Conservation (phyloP, 2,888 invertebrate species). For the Pimpla rufipes region DNA sequence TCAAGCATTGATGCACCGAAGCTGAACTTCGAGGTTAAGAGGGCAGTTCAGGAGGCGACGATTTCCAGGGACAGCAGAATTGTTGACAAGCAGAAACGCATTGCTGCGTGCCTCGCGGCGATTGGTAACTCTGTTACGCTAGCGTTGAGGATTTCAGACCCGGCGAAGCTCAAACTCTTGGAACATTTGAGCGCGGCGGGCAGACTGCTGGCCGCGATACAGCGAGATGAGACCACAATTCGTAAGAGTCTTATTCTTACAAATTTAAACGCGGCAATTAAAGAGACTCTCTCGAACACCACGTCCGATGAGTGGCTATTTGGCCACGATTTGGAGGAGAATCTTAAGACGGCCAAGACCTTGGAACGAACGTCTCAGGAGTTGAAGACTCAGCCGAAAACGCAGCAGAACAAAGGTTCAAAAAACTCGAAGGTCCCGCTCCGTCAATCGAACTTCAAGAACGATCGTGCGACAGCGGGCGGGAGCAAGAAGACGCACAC, state of each 20-base stretch:
- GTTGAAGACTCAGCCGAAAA: neutral
- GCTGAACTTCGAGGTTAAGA: constrained; percentile 19
- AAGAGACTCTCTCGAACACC: constrained; percentile 48
- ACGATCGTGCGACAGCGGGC: neutral
- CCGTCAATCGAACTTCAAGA: constrained; percentile 17
- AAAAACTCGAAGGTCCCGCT: constrained; percentile 21
- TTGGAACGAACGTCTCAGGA: constrained; percentile 32
- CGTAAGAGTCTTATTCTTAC: constrained; percentile 52
- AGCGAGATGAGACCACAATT: constrained; percentile 55
- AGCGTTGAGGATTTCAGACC: neutral
- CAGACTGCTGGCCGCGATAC: constrained; percentile 57
- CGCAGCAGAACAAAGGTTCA: neutral
- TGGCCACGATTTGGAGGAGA: constrained; percentile 21
- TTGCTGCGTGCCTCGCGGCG: neutral
- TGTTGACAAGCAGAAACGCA: constrained; percentile 10
- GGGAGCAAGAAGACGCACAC: constrained; percentile 6
- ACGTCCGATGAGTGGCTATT: constrained; percentile 56
- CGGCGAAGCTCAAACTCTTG: neutral
- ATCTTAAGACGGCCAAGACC: neutral
- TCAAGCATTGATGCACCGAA: neutral
- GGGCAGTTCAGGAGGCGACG: neutral
- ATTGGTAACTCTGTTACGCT: neutral
- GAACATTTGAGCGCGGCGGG: neutral
- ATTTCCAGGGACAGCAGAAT: constrained; percentile 1
- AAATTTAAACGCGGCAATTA: constrained; percentile 45